Conservation (phyloP, 2,888 invertebrate genomes). For the Pristionchus mayeri region DNA sequence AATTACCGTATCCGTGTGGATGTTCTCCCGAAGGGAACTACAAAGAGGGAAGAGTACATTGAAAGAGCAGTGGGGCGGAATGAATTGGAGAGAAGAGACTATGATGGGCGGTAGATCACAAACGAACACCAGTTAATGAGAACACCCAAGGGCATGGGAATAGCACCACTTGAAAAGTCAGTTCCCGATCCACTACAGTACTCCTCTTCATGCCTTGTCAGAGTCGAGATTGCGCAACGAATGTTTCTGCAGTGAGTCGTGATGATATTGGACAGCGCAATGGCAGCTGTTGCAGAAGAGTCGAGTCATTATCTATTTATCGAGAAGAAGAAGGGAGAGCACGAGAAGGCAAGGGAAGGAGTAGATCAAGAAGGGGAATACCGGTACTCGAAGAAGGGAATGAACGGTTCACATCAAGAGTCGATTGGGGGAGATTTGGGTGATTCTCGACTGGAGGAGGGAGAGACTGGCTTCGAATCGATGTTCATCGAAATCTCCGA, state of each 20-base stretch:
- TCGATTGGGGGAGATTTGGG: neutral
- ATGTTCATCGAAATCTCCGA: neutral
- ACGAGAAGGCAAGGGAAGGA: neutral
- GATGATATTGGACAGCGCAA: neutral
- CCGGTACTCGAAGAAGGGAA: neutral
- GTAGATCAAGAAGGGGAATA: slow-evolving; percentile 23
- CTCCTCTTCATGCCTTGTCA: neutral
- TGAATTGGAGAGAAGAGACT: neutral
- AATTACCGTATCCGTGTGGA: slow-evolving; percentile 21
- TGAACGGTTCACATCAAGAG: neutral
- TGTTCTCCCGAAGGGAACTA: slow-evolving; percentile 11
- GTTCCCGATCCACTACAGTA: neutral
- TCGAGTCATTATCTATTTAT: slow-evolving; percentile 39
- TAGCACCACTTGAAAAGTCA: neutral
- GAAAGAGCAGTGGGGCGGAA: neutral
- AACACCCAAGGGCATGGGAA: slow-evolving; percentile 23
- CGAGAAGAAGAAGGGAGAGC: neutral
- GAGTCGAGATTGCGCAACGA: neutral
- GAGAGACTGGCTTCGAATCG: slow-evolving; percentile 18
- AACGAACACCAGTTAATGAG: slow-evolving; percentile 13
- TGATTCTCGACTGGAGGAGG: neutral
- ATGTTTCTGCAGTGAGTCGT: neutral
- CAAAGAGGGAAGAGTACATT: slow-evolving; percentile 40
- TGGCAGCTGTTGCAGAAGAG: neutral
- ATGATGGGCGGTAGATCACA: neutral